Base-by-base conservation (phyloP, 1,140 invertebrate genomes). In the Wasmannia auropunctata region DNA sequence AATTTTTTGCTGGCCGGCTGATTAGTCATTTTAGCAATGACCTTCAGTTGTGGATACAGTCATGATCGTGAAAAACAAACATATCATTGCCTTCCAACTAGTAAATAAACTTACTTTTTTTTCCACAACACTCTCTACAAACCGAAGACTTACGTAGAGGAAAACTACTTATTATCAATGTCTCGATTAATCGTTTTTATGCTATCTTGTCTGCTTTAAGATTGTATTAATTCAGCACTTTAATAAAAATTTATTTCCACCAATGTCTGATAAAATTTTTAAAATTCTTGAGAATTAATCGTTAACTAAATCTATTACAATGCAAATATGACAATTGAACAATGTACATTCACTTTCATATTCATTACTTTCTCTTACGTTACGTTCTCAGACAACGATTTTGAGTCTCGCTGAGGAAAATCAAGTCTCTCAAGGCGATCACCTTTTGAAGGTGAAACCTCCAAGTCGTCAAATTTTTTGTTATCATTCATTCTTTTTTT, bases 391-490 rank as follows among this genome's bases (percentile, higher is more conserved):
- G 10, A 56, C 11, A 19, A 0, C 1, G 4, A 56, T 37, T 69
- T 69, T 37, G 5, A 81, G 5, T 43, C 3, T 69, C 3, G n/a
- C 2, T 25, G 28, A 51, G 43, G 70, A 28, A 77, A 22, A 51
- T 80, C 22, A 22, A 54, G 31, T 46, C n/a, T 49, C 2, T 77
- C 86, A 86, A 85, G 83, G 70, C 8, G 16, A 81, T 69, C 51
- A 60, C 49, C 85, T 19, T n/a, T 7, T 22, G 16, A 37, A 37
- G 16, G 1, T 37, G n/a, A n/a, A 16, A 46, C 4, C 8, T 11
- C 14, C 14, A 46, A 46, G 0, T n/a, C n/a, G n/a, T n/a, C n/a
- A n/a, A n/a, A n/a, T n/a, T 72, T 54, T 11, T 40, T 72, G 1
- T 7, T 14, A 11, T 19, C 5, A 16, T 22, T 54, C 0, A 19